These are phyloP conservation scores for Monarcha castaneiventris DNA, from an alignment of 2,113 vertebrate genomes.

Conservation along the genomic window DNA sequence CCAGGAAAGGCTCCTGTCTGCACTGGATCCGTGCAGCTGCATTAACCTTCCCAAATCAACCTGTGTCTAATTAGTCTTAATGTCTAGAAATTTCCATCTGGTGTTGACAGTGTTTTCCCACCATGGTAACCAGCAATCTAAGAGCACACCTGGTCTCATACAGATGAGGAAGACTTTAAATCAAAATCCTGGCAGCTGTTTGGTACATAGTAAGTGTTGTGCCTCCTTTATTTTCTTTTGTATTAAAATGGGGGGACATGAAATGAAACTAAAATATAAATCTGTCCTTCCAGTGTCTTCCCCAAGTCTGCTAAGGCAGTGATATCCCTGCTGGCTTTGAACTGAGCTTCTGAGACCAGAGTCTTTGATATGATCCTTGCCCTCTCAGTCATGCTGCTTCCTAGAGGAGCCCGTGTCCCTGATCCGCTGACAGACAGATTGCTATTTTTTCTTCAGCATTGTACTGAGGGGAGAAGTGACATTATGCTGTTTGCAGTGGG, in stretches of 20 bases:
- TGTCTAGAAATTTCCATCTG: neutral
- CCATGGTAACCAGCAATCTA: neutral
- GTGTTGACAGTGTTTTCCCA: neutral
- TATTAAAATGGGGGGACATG: neutral
- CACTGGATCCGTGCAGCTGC: neutral
- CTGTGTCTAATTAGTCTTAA: neutral
- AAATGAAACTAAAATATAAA: neutral
- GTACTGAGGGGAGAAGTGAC: neutral
- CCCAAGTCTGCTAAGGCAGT: neutral
- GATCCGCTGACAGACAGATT: conserved; percentile 12
- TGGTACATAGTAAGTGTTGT: neutral
- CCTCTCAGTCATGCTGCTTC: conserved; percentile 35
- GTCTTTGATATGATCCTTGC: neutral
- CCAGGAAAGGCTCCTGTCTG: neutral
- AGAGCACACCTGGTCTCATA: neutral
- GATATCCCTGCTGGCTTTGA: conserved; percentile 16
- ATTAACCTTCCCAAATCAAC: neutral
- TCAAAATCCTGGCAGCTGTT: neutral
- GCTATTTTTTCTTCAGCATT: conserved; percentile 17
- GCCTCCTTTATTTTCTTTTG: neutral
- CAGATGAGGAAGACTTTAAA: neutral
- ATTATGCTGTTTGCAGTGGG: neutral
- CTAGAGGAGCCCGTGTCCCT: conserved; percentile 3
- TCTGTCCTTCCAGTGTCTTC: conserved; percentile 13
- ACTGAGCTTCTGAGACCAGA: neutral